These are phyloP conservation scores for Sturmia bella DNA, from an alignment of 2,888 invertebrate species.

Conservation along the genomic window DNA sequence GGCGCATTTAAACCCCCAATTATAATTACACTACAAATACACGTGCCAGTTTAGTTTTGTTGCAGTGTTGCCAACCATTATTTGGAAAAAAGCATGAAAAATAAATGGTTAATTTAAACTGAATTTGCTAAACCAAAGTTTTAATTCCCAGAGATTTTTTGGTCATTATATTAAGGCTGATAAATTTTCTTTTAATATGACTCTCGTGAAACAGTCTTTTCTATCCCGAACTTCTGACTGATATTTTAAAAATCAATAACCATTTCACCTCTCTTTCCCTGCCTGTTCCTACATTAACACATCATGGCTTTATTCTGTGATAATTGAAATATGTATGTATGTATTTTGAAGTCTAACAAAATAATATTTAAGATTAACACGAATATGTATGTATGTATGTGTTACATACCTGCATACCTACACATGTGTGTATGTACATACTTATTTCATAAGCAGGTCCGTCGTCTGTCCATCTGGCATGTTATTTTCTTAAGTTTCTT, in stretches of 20 bases:
- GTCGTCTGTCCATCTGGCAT: neutral
- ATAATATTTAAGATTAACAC: conserved; percentile 30
- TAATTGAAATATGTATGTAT: conserved; percentile 52
- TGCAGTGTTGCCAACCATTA: too few species aligned
- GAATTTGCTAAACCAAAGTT: too few species aligned
- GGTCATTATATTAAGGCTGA: too few species aligned
- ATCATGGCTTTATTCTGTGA: conserved; percentile 12
- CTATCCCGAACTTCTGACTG: too few species aligned
- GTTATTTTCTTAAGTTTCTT: conserved; percentile 1
- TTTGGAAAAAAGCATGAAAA: too few species aligned
- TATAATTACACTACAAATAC: too few species aligned
- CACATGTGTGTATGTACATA: neutral
- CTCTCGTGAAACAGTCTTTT: too few species aligned
- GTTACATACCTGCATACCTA: conserved; percentile 9
- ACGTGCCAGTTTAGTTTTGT: too few species aligned
- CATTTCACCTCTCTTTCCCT: neutral
- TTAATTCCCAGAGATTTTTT: too few species aligned
- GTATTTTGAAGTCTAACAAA: conserved; percentile 40
- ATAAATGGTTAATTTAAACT: too few species aligned
- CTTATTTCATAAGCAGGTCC: neutral
- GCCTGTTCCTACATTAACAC: neutral
- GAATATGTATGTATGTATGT: conserved; percentile 48
- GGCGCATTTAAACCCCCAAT: too few species aligned
- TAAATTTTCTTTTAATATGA: too few species aligned
- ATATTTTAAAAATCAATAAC: neutral